Conservation (phyloP, 2,888 invertebrate species). For the Tipula confusa region DNA sequence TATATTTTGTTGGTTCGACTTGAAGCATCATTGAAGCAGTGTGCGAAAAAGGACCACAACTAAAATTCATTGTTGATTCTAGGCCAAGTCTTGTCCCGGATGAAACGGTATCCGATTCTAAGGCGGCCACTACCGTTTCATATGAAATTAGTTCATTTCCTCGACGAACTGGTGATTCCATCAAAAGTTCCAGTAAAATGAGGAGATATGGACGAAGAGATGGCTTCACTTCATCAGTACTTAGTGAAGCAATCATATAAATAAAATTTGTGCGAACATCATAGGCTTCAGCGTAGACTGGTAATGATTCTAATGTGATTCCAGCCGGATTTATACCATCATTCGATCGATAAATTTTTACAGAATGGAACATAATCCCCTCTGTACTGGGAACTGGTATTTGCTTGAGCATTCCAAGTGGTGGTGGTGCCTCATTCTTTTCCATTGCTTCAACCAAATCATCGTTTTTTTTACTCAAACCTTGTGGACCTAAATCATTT, state of each 20-base stretch:
- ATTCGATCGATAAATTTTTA: constrained; percentile 45
- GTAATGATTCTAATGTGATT: constrained; percentile 60
- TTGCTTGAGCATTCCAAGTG: constrained; percentile 63
- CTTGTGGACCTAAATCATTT: constrained; percentile 60
- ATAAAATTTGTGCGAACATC: constrained; percentile 79
- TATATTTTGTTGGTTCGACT: constrained; percentile 71
- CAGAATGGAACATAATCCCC: constrained; percentile 65
- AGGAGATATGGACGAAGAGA: constrained; percentile 68
- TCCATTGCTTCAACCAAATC: constrained; percentile 64
- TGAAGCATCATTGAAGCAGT: constrained; percentile 62
- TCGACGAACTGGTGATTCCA: constrained; percentile 67
- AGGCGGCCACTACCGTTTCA: constrained; percentile 71
- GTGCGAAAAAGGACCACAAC: constrained; percentile 68
- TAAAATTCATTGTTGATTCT: constrained; percentile 55
- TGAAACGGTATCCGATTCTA: constrained; percentile 69
- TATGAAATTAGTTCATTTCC: constrained; percentile 46
- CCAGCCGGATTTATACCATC: constrained; percentile 52
- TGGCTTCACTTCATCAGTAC: constrained; percentile 59
- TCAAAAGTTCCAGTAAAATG: constrained; percentile 66
- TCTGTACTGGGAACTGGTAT: constrained; percentile 72
- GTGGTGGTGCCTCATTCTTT: constrained; percentile 74
- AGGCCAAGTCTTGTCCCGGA: constrained; percentile 62
- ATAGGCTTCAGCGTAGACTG: constrained; percentile 72
- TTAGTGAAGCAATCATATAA: constrained; percentile 70
- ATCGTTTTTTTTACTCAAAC: constrained; percentile 60